Percentiles rank a stretch among this genome's conserved stretches.
Conservation (phyloP, 1,140 invertebrate species). For the Aphelinus certus region DNA sequence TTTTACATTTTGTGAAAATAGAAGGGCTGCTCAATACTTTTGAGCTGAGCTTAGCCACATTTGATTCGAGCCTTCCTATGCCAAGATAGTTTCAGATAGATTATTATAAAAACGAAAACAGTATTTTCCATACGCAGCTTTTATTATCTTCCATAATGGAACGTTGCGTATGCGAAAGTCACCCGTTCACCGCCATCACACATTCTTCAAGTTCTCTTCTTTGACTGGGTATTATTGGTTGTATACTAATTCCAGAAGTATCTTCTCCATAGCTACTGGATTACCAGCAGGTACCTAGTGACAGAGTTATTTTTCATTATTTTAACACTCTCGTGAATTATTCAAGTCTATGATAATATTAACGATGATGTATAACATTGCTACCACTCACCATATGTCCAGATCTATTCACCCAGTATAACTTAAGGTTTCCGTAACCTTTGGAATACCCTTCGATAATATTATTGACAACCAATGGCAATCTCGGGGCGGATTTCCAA, state of each 20-base stretch:
- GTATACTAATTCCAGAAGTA: slow-evolving; percentile 53
- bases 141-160: too few relatives aligned
- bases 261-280: slow-evolving; percentile 65
- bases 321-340: slow-evolving; percentile 28
- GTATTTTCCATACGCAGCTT: too few relatives aligned
- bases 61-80: too few relatives aligned
- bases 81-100: too few relatives aligned
- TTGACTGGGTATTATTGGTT: too few relatives aligned
- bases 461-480: slow-evolving; percentile 68
- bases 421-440: slow-evolving; percentile 72
- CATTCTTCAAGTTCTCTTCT: too few relatives aligned
- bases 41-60: too few relatives aligned
- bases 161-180: too few relatives aligned
- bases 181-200: too few relatives aligned
- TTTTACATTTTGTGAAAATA: too few relatives aligned
- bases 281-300: slow-evolving; percentile 72
- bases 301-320: neutral
- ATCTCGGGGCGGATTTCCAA: slow-evolving; percentile 67
- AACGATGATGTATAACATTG: neutral
- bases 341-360: neutral
- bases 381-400: slow-evolving; percentile 77
- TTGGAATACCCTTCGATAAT: slow-evolving; percentile 76
- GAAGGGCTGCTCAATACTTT: too few relatives aligned
- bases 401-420: slow-evolving; percentile 79
- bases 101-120: too few relatives aligned